Evolutionary conservation across 2,113 vertebrate species (phyloP).

Genomic region (Amphiprion percula): DNA sequence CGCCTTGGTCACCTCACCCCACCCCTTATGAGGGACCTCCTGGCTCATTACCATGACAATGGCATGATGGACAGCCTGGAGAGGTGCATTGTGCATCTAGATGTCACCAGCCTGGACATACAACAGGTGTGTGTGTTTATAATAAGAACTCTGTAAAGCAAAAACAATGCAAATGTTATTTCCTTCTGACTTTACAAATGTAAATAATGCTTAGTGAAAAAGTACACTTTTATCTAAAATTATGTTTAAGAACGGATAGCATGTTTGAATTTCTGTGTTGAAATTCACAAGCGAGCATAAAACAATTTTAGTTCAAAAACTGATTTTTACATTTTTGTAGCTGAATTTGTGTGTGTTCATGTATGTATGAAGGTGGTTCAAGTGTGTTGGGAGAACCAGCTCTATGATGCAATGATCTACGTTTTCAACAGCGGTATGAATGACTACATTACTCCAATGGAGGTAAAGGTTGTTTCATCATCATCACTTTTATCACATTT

Average conservation of each 20-base stretch:
- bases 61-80: constrained; percentile 95
- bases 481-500: too few relatives aligned
- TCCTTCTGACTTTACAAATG: neutral
- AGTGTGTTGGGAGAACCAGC: constrained; percentile 95
- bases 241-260: too few relatives aligned
- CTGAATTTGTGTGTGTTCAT: constrained; percentile 34
- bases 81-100: constrained; percentile 96
- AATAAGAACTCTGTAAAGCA: too few relatives aligned
- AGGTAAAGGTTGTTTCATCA: constrained; percentile 80
- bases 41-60: constrained; percentile 94
- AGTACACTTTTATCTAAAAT: too few relatives aligned
- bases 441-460: constrained; percentile 97
- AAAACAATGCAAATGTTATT: neutral
- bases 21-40: constrained; percentile 94
- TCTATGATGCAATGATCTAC: constrained; percentile 98
- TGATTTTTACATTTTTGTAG: neutral
- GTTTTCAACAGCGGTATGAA: constrained; percentile 98
- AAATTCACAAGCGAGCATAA: too few relatives aligned
- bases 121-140: constrained; percentile 88
- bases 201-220: neutral
- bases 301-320: too few relatives aligned
- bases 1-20: constrained; percentile 93
- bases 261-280: too few relatives aligned
- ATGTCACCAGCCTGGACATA: constrained; percentile 97
- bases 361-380: constrained; percentile 89